These are phyloP conservation scores for Nasua narica DNA, from an alignment of 2,797 vertebrate species.

Conservation along the genomic window DNA sequence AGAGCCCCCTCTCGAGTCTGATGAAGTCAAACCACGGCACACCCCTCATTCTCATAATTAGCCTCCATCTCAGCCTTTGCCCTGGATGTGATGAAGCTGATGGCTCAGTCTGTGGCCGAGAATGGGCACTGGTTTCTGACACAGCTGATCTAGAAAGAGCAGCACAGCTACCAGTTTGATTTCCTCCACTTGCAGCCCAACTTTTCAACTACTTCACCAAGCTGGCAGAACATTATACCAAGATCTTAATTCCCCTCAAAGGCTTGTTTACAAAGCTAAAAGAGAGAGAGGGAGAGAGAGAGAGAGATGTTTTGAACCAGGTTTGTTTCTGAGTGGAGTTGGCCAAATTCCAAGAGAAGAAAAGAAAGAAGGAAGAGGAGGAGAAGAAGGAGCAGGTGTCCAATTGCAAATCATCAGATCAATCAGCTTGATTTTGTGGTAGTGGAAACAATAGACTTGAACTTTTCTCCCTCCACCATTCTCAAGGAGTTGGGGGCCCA, in stretches of 20 bases:
- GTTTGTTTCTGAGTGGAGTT: conserved; percentile 97
- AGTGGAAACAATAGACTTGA: conserved; percentile 97
- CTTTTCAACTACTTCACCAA: conserved; percentile 98
- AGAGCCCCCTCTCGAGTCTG: conserved; percentile 94
- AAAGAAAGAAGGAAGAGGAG: conserved; percentile 97
- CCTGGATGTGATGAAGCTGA: conserved; percentile 96
- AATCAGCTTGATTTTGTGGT: conserved; percentile 99
- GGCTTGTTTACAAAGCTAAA: conserved; percentile 94
- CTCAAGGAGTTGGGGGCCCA: conserved; percentile 95
- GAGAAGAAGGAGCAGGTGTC: conserved; percentile 95
- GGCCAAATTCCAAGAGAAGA: conserved; percentile 97
- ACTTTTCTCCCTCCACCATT: conserved; percentile 96
- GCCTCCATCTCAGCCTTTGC: conserved; percentile 95
- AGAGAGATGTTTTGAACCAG: conserved; percentile 85
- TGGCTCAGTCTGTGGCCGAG: conserved; percentile 95
- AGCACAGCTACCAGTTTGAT: conserved; percentile 98
- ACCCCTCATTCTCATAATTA: conserved; percentile 80
- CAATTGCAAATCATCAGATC: conserved; percentile 90
- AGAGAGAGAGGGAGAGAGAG: too few relatives aligned
- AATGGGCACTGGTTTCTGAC: conserved; percentile 97
- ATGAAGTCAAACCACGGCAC: conserved; percentile 92
- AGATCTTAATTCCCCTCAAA: conserved; percentile 97
- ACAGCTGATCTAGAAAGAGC: conserved; percentile 98
- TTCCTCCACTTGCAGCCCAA: conserved; percentile 97
- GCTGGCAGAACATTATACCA: conserved; percentile 96